Evolutionary conservation across 2,888 invertebrate genomes (phyloP), one percentile per base, ranked within the genome.

Genomic region (Amphiduros pacificus): DNA sequence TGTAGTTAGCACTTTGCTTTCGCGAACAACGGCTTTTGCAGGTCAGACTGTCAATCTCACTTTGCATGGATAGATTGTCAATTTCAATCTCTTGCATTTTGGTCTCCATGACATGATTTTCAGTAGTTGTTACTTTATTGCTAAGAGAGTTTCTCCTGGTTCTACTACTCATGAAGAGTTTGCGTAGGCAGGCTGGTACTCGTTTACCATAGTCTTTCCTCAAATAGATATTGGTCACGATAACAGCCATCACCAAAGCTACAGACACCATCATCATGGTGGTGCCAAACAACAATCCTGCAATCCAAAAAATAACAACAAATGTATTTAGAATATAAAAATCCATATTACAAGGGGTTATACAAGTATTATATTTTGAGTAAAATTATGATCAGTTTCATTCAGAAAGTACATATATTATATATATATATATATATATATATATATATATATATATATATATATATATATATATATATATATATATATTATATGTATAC

Each of bases 201-300:
- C 61, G 62, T 2, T 55, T 31, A 2, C 62, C 60, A 2, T 55
- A 54, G 58, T 69, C 66, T 51, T 68, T 68, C 22, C 66, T 53
- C 11, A 69, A 55, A 63, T 62, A 69, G 32, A 69, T 32, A 60
- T 69, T 69, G 36, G 69, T 69, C 5, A 69, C 69, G 17, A 69
- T 62, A 36, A 69, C 69, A 11, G 68, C 61, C 69, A 69, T 69
- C 32, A 69, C 65, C 5, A 69, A 62, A 9, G 69, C 65, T n/a
- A 69, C 66, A 50, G 68, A 69, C 40, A 69, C 68, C 69, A 69
- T 69, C 31, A 66, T 28, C 69, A 69, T 69, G 28, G 68, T 69
- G 28, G 62, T 60, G 36, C 69, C 69, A 52, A 69, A 66, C 51
- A 69, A 54, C 50, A 69, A 32, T 29, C 70, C 70, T 69, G 61